Conservation (phyloP, 2,113 vertebrate species). For the Pica pica region DNA sequence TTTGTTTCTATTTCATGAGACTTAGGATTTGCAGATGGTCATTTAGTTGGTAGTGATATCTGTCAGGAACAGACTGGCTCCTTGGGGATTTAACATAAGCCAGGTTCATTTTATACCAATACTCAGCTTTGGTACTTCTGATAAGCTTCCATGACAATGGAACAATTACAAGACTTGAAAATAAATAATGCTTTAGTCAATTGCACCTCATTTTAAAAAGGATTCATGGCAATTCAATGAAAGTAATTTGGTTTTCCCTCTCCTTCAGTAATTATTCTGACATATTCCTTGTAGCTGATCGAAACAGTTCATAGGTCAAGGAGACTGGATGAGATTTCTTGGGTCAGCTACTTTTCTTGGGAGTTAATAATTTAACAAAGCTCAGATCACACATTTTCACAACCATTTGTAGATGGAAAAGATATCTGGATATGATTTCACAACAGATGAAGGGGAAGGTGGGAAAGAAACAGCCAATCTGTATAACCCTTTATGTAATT, state of each 20-base stretch:
- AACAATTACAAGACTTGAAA: slow-evolving; percentile 13
- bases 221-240: background rate
- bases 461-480: background rate
- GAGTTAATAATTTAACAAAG: background rate
- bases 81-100: background rate
- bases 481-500: background rate
- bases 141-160: slow-evolving; percentile 3
- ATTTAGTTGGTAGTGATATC: background rate
- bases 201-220: background rate
- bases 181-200: slow-evolving; percentile 13
- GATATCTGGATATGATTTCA: background rate
- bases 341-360: background rate
- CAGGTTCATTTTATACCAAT: background rate
- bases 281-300: background rate
- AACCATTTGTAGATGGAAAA: background rate
- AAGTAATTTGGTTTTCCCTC: background rate
- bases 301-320: background rate
- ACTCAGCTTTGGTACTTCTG: background rate
- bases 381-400: background rate
- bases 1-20: background rate
- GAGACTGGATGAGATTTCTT: background rate
- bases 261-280: background rate
- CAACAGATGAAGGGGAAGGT: background rate
- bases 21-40: background rate
- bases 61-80: background rate